These are phyloP conservation scores for Botrylloides violaceus DNA, from an alignment of 23 tunicate species.

Conservation along the genomic window DNA sequence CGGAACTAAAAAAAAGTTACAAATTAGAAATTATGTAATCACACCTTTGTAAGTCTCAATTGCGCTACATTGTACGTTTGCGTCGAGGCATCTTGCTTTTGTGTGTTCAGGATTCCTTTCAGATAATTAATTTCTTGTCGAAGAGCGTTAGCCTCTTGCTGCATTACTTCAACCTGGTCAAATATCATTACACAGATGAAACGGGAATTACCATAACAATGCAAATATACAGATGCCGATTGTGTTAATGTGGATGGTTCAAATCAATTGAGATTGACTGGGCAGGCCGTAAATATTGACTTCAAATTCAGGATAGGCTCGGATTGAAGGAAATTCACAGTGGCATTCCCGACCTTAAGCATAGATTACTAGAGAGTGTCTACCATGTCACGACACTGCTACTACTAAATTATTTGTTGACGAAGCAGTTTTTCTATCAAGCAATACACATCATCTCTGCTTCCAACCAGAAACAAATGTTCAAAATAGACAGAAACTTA, in stretches of 20 bases:
- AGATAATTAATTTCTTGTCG: slow-evolving; percentile 6
- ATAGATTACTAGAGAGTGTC: too few species aligned
- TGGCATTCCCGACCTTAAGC: too few species aligned
- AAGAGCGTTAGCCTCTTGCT: slow-evolving; percentile 4
- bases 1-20: too few species aligned
- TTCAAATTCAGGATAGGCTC: too few species aligned
- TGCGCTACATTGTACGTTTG: slow-evolving; percentile 24
- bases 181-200: neutral
- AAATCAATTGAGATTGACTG: too few species aligned
- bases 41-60: slow-evolving; percentile 17
- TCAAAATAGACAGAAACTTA: slow-evolving; percentile 5
- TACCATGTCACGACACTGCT: too few species aligned
- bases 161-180: slow-evolving; percentile 14
- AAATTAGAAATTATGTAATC: neutral
- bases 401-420: too few species aligned
- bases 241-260: too few species aligned
- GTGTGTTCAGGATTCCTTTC: slow-evolving; percentile 9
- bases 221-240: too few species aligned
- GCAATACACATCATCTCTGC: neutral
- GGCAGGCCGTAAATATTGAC: neutral
- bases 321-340: too few species aligned
- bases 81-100: slow-evolving; percentile 2
- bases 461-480: neutral
- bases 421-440: neutral
- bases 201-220: neutral